Evolutionary conservation across 2,113 vertebrate species (phyloP).

Genomic region (Erpornis zantholeuca): DNA sequence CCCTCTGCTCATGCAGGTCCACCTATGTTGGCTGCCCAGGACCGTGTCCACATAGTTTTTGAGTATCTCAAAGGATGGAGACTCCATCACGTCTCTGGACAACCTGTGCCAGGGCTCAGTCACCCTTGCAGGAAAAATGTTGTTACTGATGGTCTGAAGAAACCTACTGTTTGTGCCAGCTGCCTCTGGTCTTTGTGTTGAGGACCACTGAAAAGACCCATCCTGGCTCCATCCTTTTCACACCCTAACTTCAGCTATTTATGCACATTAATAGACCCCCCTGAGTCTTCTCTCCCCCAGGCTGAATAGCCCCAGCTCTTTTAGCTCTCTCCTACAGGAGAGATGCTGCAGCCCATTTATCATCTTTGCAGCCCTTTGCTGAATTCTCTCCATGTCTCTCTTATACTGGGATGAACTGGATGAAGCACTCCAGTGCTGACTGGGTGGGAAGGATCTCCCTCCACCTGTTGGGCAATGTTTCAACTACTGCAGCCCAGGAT

Average conservation of each 20-base stretch:
- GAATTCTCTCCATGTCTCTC: neutral
- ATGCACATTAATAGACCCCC: accelerated
- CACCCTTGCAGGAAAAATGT: neutral
- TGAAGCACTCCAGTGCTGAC: neutral
- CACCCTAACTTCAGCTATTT: neutral
- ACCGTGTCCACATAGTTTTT: accelerated
- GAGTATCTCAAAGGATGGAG: neutral
- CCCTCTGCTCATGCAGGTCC: neutral
- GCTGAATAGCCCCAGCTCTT: neutral
- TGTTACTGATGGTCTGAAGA: neutral
- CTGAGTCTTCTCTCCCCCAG: neutral
- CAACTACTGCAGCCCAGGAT: neutral
- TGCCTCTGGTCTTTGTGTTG: neutral
- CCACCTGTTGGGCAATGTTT: neutral
- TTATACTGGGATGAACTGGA: neutral
- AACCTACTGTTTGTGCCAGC: neutral
- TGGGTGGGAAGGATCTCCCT: neutral
- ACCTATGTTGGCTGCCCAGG: neutral
- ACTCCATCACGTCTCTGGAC: neutral
- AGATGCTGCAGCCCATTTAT: neutral
- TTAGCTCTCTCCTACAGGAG: neutral
- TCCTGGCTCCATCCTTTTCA: neutral
- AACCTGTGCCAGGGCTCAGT: neutral
- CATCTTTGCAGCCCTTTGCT: neutral
- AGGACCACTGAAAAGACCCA: neutral